Evolutionary conservation across 2,113 vertebrate species (phyloP), one percentile per base, ranked within the genome.

Genomic region (Corythaixoides concolor): DNA sequence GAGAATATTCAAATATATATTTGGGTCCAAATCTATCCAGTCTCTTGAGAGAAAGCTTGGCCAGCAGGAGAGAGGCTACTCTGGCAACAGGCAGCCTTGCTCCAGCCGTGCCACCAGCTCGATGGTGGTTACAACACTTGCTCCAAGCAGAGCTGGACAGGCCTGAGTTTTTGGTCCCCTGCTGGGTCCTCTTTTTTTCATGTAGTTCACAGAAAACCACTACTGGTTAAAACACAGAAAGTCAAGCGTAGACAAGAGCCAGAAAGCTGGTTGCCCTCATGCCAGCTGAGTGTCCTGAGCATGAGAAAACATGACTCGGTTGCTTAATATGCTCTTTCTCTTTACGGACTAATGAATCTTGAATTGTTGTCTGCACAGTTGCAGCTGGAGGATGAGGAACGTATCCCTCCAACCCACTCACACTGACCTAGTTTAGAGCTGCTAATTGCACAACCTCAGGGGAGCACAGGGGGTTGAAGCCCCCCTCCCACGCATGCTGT

Each of bases 371-470:
- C 75, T 74, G 76, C 77, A 75, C 64, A 68, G 49, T 56, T 92
- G 84, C 87, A 95, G 84, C 94, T 5, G 43, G 73, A 89, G 77
- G 47, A 68, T 18, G 77, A 91, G 64, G 66, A 89, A n/a, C 16
- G 2, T 63, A 55, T 90, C 69, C 47, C 64, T 96, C 68, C 89
- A 90, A 60, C 94, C 87, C 73, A 92, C 84, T 91, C 77, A 68
- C 24, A 11, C 33, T 91, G 83, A 89, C 80, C 91, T 94, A 89
- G 49, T 95, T 95, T 56, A 75, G 77, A 75, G 80, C 35, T 95
- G 60, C 35, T 95, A 68, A 75, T 59, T 91, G 56, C 64, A 78
- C 39, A 50, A 70, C 35, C 56, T 35, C 47, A 33, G 33, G 56
- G 39, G 55, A 33, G 35, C 11, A 11, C 1, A 2, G 12, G 1